Conservation (phyloP, 1,140 invertebrate genomes). For the Doryteuthis pealeii region DNA sequence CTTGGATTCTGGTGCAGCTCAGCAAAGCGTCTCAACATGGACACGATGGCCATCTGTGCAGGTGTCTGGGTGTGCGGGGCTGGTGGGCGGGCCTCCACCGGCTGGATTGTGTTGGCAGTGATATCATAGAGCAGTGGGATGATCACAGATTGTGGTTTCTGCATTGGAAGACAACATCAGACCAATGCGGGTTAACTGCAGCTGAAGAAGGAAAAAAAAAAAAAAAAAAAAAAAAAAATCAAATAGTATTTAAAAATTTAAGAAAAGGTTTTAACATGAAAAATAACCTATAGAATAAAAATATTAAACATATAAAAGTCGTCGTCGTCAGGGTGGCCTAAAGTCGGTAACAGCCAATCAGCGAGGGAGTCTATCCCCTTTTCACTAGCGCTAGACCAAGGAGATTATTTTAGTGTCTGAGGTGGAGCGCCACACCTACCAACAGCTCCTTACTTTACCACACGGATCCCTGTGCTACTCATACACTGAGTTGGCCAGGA, state of each 20-base stretch:
- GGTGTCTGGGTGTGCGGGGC: constrained; percentile 57
- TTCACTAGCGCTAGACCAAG: too few relatives aligned
- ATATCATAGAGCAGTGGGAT: constrained; percentile 88
- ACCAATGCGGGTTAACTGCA: constrained; percentile 79
- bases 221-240: neutral
- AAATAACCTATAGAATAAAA: too few relatives aligned
- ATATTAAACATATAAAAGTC: too few relatives aligned
- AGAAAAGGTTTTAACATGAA: too few relatives aligned
- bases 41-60: constrained; percentile 63
- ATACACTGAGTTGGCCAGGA: too few relatives aligned
- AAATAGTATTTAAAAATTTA: neutral
- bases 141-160: constrained; percentile 78
- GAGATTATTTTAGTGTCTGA: too few relatives aligned
- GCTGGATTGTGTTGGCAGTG: constrained; percentile 78
- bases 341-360: too few relatives aligned
- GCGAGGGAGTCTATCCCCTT: too few relatives aligned
- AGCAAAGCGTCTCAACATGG: constrained; percentile 73
- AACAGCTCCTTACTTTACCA: too few relatives aligned
- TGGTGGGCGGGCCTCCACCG: constrained; percentile 75
- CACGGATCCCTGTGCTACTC: too few relatives aligned
- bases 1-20: constrained; percentile 66
- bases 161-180: constrained; percentile 66
- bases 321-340: too few relatives aligned
- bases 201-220: constrained; percentile 62
- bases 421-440: too few relatives aligned